Percentiles rank a stretch among this genome's conserved stretches.
Evolutionary conservation across 2,797 vertebrate genomes (phyloP).

Genomic region (Cossypha polioptera): DNA sequence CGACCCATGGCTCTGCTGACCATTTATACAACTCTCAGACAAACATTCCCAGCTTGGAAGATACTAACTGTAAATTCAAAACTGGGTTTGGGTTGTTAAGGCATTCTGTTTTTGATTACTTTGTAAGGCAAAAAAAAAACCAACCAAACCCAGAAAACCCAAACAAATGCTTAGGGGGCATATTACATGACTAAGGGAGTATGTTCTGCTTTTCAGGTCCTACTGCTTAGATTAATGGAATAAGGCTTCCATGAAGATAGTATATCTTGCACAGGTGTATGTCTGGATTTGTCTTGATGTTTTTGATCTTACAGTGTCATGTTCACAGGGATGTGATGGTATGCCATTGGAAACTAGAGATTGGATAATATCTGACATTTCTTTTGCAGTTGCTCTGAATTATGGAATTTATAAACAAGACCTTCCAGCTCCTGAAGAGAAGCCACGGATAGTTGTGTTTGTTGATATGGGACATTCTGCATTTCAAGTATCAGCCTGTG

Average conservation of each 20-base stretch:
- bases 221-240: neutral
- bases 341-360: neutral
- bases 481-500: slow-evolving; percentile 81
- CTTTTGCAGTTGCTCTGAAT: slow-evolving; percentile 78
- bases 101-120: neutral
- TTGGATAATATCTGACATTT: neutral
- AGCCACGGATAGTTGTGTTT: slow-evolving; percentile 79
- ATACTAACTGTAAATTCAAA: neutral
- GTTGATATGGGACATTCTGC: slow-evolving; percentile 83
- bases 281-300: neutral
- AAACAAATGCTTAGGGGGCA: neutral
- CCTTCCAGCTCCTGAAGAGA: slow-evolving; percentile 78
- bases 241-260: neutral
- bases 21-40: neutral
- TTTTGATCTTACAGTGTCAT: neutral
- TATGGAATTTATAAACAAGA: slow-evolving; percentile 84
- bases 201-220: neutral
- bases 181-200: neutral
- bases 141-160: fast-evolving
- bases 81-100: neutral
- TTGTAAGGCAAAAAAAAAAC: neutral
- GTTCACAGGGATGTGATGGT: neutral
- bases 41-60: neutral
- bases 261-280: neutral
- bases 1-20: neutral